Base-by-base conservation (phyloP, 2,888 invertebrate species). In the Zygaena filipendulae region DNA sequence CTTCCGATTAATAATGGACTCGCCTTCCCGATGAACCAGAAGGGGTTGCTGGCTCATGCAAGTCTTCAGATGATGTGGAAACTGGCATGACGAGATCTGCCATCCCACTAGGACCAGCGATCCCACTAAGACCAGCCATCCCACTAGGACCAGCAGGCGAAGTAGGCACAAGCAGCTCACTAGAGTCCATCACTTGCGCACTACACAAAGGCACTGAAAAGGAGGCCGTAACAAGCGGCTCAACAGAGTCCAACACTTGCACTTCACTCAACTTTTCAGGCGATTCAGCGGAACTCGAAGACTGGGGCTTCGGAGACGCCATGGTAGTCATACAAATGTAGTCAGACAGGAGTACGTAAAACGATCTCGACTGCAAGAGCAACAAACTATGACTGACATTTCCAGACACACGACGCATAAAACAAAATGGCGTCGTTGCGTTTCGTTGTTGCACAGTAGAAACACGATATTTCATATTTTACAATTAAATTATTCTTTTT, bases 181-280 rank as follows among this genome's bases (percentile, higher is more conserved):
- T 11, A 12, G 29, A 29, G 29, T 29, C 29, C 29, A 29, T 19
- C 29, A 29, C 23, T 29, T 24, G 29, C 8, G 11, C 29, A 29
- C 29, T n/a, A n/a, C n/a, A 21, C 21, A 21, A 21, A 21, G 21
- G 18, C 23, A 5, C 20, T 11, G 24, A 23, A 29, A 23, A 29
- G 18, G 29, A 23, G 11, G 9, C 16, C 29, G 23, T 16, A 11
- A 23, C 29, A 29, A 29, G 29, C 16, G 13, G 29, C 29, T 29
- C 29, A 23, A 19, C 19, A n/a, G n/a, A n/a, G n/a, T n/a, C n/a
- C n/a, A n/a, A n/a, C n/a, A n/a, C n/a, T n/a, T n/a, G n/a, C n/a
- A 13, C 19, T 18, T 11, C 19, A 25, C 25, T 25, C 25, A 25
- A 25, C 19, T 25, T 19, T 25, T 25, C 16, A 3, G 16, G 4